These are phyloP conservation scores for Ptilodon capucinus DNA, from an alignment of 2,888 invertebrate species.

Conservation along the genomic window DNA sequence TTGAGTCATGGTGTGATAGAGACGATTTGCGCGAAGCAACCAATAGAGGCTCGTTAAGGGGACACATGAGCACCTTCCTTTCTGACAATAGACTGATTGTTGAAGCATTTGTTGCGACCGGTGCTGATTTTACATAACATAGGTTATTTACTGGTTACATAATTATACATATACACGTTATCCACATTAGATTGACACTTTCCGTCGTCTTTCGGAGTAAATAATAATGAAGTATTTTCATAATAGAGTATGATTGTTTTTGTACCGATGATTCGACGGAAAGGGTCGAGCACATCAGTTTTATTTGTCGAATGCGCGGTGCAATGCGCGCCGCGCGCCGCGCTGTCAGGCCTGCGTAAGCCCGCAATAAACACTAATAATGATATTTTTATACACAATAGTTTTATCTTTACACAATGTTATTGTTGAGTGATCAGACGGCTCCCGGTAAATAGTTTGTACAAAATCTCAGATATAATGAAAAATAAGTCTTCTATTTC, in stretches of 20 bases:
- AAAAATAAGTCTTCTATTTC: constrained; percentile 60
- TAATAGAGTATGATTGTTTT: constrained; percentile 71
- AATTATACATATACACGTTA: constrained; percentile 73
- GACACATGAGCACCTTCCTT: constrained; percentile 72
- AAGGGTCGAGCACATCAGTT: constrained; percentile 57
- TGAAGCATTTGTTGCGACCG: constrained; percentile 80
- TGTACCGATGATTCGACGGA: constrained; percentile 59
- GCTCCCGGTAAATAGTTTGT: constrained; percentile 80
- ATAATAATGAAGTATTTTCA: constrained; percentile 69
- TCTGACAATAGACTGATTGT: constrained; percentile 82
- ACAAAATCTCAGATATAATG: constrained; percentile 63
- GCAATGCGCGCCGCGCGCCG: constrained; percentile 32
- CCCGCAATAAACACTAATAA: constrained; percentile 65
- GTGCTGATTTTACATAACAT: constrained; percentile 80
- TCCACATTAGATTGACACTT: constrained; percentile 56
- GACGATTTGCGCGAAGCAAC: constrained; percentile 42
- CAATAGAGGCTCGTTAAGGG: constrained; percentile 60
- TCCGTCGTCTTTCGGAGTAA: constrained; percentile 52
- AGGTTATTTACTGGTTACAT: constrained; percentile 82
- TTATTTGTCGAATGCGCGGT: constrained; percentile 64
- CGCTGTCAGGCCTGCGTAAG: constrained; percentile 31
- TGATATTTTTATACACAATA: constrained; percentile 81
- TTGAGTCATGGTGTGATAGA: constrained; percentile 38
- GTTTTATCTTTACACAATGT: constrained; percentile 80
- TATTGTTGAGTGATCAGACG: constrained; percentile 79